Evolutionary conservation across 1,140 invertebrate species (phyloP).

Genomic region (Tribolium castaneum): DNA sequence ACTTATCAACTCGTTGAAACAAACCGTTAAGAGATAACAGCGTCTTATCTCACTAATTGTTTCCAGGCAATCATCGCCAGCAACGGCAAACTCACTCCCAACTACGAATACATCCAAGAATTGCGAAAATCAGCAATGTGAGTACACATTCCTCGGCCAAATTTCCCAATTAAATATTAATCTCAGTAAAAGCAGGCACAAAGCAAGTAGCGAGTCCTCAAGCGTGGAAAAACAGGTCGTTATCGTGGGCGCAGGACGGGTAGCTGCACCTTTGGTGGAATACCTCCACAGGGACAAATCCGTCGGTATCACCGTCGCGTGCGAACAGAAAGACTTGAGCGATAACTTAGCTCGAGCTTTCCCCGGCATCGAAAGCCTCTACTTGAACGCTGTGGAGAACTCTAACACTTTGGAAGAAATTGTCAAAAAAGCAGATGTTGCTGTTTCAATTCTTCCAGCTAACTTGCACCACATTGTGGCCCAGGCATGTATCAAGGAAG

Average conservation of each 20-base stretch:
- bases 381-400: conserved; percentile 83
- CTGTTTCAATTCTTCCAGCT: conserved; percentile 94
- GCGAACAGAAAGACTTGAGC: conserved; percentile 88
- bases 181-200: conserved; percentile 69
- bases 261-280: conserved; percentile 92
- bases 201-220: conserved; percentile 64
- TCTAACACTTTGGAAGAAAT: conserved; percentile 78
- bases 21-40: background rate
- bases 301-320: conserved; percentile 86
- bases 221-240: conserved; percentile 75
- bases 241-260: conserved; percentile 95
- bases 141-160: conserved; percentile 44
- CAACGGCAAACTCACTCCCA: conserved; percentile 91
- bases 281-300: conserved; percentile 89
- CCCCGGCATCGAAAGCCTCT: conserved; percentile 81
- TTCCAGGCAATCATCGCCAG: conserved; percentile 93
- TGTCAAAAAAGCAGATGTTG: conserved; percentile 80
- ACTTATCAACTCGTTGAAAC: no score
- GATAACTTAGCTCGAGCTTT: conserved; percentile 83
- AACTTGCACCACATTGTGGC: conserved; percentile 88
- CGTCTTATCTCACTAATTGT: conserved; percentile 43
- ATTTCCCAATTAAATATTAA: conserved; percentile 19
- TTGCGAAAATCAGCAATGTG: conserved; percentile 74
- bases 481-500: conserved; percentile 85
- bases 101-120: conserved; percentile 95